Evolutionary conservation across 2,113 vertebrate genomes (phyloP).

Genomic region (Elachura formosa): DNA sequence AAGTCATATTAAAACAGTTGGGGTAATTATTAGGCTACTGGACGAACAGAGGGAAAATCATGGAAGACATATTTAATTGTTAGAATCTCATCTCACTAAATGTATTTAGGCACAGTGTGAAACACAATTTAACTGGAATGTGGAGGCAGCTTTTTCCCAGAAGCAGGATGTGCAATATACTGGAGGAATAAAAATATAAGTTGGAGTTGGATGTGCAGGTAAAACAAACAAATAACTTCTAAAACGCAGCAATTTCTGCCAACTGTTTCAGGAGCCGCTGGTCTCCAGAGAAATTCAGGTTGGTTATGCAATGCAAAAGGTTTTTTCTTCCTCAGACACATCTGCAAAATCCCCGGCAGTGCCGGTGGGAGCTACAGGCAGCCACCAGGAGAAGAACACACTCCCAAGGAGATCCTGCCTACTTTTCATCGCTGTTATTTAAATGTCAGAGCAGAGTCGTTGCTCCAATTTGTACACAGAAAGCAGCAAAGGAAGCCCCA

Average conservation of each 20-base stretch:
- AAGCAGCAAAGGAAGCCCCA: not conserved
- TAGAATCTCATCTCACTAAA: conserved; percentile 66
- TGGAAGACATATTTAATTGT: conserved; percentile 68
- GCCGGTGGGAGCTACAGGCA: not conserved
- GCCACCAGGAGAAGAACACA: not conserved
- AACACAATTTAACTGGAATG: not conserved
- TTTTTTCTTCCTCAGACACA: conserved; percentile 12
- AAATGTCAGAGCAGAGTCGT: conserved; percentile 62
- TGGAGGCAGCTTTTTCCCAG: not conserved
- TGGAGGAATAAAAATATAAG: conserved; percentile 19
- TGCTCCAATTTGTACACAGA: not conserved
- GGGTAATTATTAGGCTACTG: conserved; percentile 63
- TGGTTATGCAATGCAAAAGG: conserved; percentile 35
- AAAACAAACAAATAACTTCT: conserved; percentile 46
- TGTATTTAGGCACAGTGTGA: conserved; percentile 53
- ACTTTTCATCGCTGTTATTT: conserved; percentile 6
- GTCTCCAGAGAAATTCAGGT: conserved; percentile 28
- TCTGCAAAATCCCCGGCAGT: not conserved
- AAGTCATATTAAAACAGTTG: conserved; percentile 67
- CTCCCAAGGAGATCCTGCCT: not conserved
- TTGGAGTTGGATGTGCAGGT: conserved; percentile 21
- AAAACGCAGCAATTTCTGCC: conserved; percentile 1
- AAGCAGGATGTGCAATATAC: not conserved
- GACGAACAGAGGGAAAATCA: conserved; percentile 68
- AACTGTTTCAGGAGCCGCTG: not conserved